Evolutionary conservation across 2,888 invertebrate genomes (phyloP).

Genomic region (Hermodice carunculata): DNA sequence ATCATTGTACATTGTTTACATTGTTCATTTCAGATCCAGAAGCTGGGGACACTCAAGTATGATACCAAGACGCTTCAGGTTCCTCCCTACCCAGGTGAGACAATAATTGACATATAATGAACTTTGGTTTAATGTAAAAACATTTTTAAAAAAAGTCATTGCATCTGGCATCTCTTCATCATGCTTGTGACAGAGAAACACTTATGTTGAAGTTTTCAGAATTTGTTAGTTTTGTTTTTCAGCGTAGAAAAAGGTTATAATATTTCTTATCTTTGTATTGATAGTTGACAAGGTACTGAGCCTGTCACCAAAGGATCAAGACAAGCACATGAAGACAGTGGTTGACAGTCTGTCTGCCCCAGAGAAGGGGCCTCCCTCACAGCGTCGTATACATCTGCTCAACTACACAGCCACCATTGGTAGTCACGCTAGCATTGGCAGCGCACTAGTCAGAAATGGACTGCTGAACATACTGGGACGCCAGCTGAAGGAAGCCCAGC

Average conservation of each 20-base stretch:
- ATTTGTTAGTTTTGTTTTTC: no score
- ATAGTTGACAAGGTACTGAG: constrained; percentile 58
- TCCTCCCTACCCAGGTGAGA: constrained; percentile 57
- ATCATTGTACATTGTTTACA: neutral
- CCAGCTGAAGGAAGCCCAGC: constrained; percentile 62
- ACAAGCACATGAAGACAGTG: constrained; percentile 56
- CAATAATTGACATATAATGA: no score
- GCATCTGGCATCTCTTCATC: no score
- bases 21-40: constrained; percentile 60
- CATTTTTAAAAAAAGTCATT: no score
- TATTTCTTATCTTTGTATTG: neutral
- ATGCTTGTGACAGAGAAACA: no score
- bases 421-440: constrained; percentile 43
- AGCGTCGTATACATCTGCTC: constrained; percentile 64
- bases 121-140: no score
- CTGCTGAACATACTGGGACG: constrained; percentile 51
- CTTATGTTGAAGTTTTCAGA: no score
- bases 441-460: constrained; percentile 47
- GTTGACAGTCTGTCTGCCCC: constrained; percentile 48
- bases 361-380: constrained; percentile 67
- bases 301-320: constrained; percentile 56
- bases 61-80: constrained; percentile 64
- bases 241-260: neutral
- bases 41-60: constrained; percentile 59
- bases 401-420: constrained; percentile 60